Conservation (phyloP, 35 echinoderm and acorn worm species). For the Ophiothrix spiculata region DNA sequence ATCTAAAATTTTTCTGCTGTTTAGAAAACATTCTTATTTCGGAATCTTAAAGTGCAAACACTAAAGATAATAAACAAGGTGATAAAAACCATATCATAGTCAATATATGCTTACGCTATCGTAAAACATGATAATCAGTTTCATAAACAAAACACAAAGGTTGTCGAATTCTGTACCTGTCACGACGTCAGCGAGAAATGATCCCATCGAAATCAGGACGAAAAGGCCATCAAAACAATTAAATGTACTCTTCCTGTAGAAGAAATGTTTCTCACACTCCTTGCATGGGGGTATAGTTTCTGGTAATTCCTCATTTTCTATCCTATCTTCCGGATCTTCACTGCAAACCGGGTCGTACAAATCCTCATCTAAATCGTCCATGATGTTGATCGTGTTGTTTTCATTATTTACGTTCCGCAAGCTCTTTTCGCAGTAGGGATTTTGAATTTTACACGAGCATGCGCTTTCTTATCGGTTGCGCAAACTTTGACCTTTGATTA, state of each 20-base stretch:
- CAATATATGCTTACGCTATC: no score
- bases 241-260: conserved; percentile 59
- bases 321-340: conserved; percentile 7
- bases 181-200: conserved; percentile 69
- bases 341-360: background rate
- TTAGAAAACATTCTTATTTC: no score
- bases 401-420: no score
- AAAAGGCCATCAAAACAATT: conserved; percentile 73
- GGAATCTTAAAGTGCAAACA: no score
- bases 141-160: background rate
- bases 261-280: conserved; percentile 73
- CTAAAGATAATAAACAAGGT: no score
- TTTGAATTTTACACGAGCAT: conserved; percentile 11
- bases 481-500: background rate
- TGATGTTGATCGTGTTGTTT: background rate
- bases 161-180: conserved; percentile 60
- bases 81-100: no score
- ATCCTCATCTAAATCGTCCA: background rate
- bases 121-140: background rate
- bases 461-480: background rate
- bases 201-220: conserved; percentile 70
- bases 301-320: conserved; percentile 31
- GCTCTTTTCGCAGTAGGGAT: conserved; percentile 1
- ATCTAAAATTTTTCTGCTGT: no score
- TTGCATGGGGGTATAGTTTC: conserved; percentile 65